A percentile compares a stretch with the other conserved stretches of the same genome.
phyloP scores from a whole-genome alignment of 2,888 invertebrate species.

The Diachrysia chrysitis region DNA sequence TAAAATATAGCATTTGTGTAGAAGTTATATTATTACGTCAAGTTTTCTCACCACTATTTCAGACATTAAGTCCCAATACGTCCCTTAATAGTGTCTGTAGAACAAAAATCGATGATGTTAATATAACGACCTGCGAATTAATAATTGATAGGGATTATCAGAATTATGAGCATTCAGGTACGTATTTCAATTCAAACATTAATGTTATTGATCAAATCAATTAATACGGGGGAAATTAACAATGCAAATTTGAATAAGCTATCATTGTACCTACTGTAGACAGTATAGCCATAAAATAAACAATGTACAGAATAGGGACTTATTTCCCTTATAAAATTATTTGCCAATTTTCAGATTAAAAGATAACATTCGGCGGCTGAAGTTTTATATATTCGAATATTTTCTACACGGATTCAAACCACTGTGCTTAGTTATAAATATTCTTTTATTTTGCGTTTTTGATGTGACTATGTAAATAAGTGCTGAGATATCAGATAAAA shows the following conservation, averaged over 20 bases:
- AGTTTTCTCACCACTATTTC: no score
- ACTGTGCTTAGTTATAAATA: background rate
- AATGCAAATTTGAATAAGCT: slow-evolving; percentile 76
- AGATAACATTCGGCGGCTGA: slow-evolving; percentile 55
- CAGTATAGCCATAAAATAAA: slow-evolving; percentile 65
- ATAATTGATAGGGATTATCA: slow-evolving; percentile 39
- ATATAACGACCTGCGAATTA: slow-evolving; percentile 19
- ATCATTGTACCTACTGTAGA: slow-evolving; percentile 64
- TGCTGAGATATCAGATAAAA: no score
- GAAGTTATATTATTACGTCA: no score
- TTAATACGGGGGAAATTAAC: slow-evolving; percentile 65
- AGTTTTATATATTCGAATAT: slow-evolving; percentile 20
- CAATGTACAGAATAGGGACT: slow-evolving; percentile 63
- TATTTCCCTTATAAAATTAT: slow-evolving; percentile 59
- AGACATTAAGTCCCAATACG: background rate
- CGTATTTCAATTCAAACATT: slow-evolving; percentile 49
- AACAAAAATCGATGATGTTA: background rate
- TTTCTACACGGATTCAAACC: background rate
- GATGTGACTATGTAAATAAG: no score
- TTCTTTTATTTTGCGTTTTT: background rate
- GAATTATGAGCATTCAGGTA: slow-evolving; percentile 40
- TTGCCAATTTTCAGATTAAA: slow-evolving; percentile 58
- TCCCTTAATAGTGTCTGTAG: background rate
- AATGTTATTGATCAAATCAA: slow-evolving; percentile 64
- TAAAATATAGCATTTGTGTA: no score